phyloP scores from a whole-genome alignment of 2,113 vertebrate species.

The Accipiter virgatus region DNA sequence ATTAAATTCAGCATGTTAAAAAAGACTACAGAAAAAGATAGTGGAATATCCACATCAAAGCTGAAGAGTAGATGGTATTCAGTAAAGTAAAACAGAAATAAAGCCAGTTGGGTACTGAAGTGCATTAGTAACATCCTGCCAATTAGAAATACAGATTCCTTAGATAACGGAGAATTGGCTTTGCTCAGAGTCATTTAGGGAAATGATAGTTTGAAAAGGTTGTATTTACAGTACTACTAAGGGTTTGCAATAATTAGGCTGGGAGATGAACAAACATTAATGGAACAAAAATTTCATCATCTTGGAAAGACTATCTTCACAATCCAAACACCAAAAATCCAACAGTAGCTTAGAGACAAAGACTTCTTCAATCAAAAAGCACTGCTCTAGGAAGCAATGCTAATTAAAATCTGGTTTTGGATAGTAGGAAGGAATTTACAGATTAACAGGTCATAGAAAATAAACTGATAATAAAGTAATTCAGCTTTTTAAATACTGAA shows the following conservation, averaged over 20 bases:
- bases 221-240: background rate
- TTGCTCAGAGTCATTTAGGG: background rate
- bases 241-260: background rate
- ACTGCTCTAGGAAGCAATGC: background rate
- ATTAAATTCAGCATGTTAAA: background rate
- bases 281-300: background rate
- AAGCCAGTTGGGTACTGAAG: background rate
- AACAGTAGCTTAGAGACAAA: background rate
- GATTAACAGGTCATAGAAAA: background rate
- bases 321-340: background rate
- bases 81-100: background rate
- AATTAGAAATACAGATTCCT: background rate
- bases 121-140: background rate
- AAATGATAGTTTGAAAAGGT: background rate
- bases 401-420: background rate
- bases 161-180: background rate
- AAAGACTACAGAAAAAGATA: background rate
- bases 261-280: background rate
- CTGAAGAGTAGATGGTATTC: background rate
- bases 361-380: background rate
- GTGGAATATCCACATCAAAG: background rate
- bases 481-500: background rate
- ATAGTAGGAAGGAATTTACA: background rate
- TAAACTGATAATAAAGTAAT: background rate
- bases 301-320: background rate